These are phyloP conservation scores for Dicranocentrus wangi DNA, from an alignment of 2,888 invertebrate genomes.

Conservation along the genomic window DNA sequence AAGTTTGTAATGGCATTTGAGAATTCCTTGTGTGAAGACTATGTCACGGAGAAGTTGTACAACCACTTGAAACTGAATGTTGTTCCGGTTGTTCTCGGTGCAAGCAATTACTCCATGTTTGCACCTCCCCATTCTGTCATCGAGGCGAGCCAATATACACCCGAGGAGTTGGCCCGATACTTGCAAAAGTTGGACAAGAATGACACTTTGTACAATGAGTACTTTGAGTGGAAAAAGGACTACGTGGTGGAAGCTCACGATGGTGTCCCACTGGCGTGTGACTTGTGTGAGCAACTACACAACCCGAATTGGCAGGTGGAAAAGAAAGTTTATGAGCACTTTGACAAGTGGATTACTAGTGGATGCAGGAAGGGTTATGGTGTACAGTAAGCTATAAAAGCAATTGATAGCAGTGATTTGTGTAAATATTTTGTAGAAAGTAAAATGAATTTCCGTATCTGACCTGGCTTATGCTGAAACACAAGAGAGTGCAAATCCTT, in stretches of 20 bases:
- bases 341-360: constrained; percentile 69
- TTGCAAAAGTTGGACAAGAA: constrained; percentile 70
- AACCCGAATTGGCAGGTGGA: constrained; percentile 67
- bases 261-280: constrained; percentile 70
- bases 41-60: constrained; percentile 81
- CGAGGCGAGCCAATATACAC: constrained; percentile 68
- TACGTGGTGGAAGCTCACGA: constrained; percentile 68
- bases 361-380: constrained; percentile 66
- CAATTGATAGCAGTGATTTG: neutral
- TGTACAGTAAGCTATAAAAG: neutral
- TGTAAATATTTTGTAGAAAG: constrained; percentile 5
- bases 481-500: constrained; percentile 59
- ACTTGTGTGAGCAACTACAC: constrained; percentile 71
- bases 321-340: constrained; percentile 69
- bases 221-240: constrained; percentile 72
- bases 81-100: constrained; percentile 72
- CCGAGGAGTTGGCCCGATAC: constrained; percentile 72
- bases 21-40: constrained; percentile 82
- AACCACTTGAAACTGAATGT: constrained; percentile 72
- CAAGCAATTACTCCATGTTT: constrained; percentile 68
- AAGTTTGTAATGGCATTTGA: constrained; percentile 83
- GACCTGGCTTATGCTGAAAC: constrained; percentile 59
- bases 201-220: constrained; percentile 71
- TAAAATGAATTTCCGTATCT: neutral
- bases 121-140: constrained; percentile 71